Percentiles rank a stretch among this genome's conserved stretches.
These are phyloP conservation scores for Pyrgus malvae DNA, from an alignment of 2,888 invertebrate genomes.

Conservation along the genomic window DNA sequence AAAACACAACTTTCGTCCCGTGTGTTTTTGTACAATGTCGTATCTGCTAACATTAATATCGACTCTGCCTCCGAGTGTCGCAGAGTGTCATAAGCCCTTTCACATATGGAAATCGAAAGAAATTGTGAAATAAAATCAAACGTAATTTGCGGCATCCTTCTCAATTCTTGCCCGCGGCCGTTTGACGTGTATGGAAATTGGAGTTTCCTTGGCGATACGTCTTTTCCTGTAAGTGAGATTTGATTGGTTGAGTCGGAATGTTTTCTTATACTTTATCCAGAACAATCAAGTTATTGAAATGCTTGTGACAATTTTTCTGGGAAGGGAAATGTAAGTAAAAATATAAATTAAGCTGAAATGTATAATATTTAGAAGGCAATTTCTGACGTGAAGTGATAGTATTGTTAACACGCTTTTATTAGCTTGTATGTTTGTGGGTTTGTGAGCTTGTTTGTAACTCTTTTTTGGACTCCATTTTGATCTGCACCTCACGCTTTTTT, in stretches of 20 bases:
- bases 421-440: no score
- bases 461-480: no score
- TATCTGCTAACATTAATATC: background rate
- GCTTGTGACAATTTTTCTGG: background rate
- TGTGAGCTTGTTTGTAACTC: no score
- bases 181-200: slow-evolving; percentile 45
- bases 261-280: slow-evolving; percentile 10
- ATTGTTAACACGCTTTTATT: no score
- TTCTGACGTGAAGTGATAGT: no score
- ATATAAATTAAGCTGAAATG: no score
- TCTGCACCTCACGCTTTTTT: no score
- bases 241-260: slow-evolving; percentile 45
- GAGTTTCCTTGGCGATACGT: slow-evolving; percentile 41
- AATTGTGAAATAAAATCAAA: slow-evolving; percentile 78
- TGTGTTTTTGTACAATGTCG: slow-evolving; percentile 41
- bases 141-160: slow-evolving; percentile 63
- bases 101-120: slow-evolving; percentile 52
- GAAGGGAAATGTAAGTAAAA: background rate
- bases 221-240: slow-evolving; percentile 53
- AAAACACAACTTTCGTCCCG: slow-evolving; percentile 19
- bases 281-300: slow-evolving; percentile 26
- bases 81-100: slow-evolving; percentile 33
- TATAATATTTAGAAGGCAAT: no score
- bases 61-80: slow-evolving; percentile 1
- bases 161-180: slow-evolving; percentile 57